A percentile compares a stretch with the other conserved stretches of the same genome.
phyloP scores from a whole-genome alignment of 2,888 invertebrate species.

The Melikaiella ostensackeni region DNA sequence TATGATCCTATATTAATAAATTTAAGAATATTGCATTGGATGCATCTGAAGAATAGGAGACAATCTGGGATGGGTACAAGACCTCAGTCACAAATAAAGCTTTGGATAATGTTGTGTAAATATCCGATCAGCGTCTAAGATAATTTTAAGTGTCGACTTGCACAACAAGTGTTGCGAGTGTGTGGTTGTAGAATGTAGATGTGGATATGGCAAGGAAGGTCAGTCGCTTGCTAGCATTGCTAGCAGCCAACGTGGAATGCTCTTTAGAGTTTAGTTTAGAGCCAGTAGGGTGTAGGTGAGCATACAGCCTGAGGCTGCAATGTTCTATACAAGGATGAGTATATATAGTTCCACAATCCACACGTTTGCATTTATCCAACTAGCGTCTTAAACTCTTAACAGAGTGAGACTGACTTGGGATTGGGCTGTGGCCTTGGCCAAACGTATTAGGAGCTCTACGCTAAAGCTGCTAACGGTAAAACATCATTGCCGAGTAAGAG shows the following conservation, averaged over 20 bases:
- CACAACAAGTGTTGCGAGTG: constrained; percentile 12
- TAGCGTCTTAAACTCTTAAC: not conserved
- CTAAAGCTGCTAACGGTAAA: not conserved
- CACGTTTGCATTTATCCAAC: not conserved
- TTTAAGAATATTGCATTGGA: not conserved
- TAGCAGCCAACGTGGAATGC: constrained; percentile 21
- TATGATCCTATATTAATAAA: not conserved
- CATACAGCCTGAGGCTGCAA: constrained; percentile 14
- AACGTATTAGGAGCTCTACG: constrained; percentile 2
- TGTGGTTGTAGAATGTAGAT: not conserved
- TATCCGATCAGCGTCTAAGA: constrained; percentile 21
- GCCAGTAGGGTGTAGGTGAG: constrained; percentile 7
- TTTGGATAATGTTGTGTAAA: constrained; percentile 31
- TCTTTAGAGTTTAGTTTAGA: constrained; percentile 19
- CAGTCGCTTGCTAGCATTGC: constrained; percentile 9
- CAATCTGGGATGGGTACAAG: not conserved
- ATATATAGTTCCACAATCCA: constrained; percentile 11
- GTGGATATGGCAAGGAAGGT: constrained; percentile 31
- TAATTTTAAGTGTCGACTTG: constrained; percentile 32
- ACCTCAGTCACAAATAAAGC: constrained; percentile 17
- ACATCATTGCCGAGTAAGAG: not conserved
- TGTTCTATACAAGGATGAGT: not conserved
- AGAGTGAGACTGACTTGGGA: not conserved
- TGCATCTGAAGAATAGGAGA: not conserved
- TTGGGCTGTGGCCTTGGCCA: not conserved